Conservation (phyloP, 1,140 invertebrate genomes). For the Microvelia longipes region DNA sequence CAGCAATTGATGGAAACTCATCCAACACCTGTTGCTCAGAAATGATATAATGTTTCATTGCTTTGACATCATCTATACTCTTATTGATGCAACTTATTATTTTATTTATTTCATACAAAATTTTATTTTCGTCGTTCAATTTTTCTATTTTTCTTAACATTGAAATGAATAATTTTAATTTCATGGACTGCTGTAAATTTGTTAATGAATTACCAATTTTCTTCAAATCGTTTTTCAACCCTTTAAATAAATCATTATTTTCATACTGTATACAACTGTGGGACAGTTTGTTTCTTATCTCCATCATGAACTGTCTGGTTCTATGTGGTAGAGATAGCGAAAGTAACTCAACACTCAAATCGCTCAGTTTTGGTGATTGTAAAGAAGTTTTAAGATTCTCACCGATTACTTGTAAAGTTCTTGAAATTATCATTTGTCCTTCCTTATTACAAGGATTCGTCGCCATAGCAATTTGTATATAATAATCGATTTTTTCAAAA, state of each 20-base stretch:
- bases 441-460: slow-evolving; percentile 1
- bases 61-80: too few relatives aligned
- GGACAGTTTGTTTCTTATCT: slow-evolving; percentile 3
- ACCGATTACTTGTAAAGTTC: slow-evolving; percentile 11
- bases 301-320: background rate
- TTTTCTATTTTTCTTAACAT: too few relatives aligned
- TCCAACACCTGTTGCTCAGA: too few relatives aligned
- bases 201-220: too few relatives aligned
- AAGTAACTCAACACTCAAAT: background rate
- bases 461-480: slow-evolving; percentile 4
- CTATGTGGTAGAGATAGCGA: background rate
- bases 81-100: too few relatives aligned
- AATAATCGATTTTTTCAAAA: slow-evolving; percentile 14
- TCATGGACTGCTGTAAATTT: too few relatives aligned
- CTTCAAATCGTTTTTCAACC: background rate
- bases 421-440: slow-evolving; percentile 8
- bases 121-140: too few relatives aligned
- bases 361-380: slow-evolving; percentile 8
- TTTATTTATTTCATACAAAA: too few relatives aligned
- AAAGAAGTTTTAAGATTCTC: slow-evolving; percentile 10
- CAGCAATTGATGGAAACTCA: too few relatives aligned
- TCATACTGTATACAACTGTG: background rate
- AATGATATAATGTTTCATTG: too few relatives aligned
- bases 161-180: too few relatives aligned
- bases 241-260: background rate